Evolutionary conservation across 2,797 vertebrate genomes (phyloP), one percentile per base, ranked within the genome.

Genomic region (Crypturellus tataupa): DNA sequence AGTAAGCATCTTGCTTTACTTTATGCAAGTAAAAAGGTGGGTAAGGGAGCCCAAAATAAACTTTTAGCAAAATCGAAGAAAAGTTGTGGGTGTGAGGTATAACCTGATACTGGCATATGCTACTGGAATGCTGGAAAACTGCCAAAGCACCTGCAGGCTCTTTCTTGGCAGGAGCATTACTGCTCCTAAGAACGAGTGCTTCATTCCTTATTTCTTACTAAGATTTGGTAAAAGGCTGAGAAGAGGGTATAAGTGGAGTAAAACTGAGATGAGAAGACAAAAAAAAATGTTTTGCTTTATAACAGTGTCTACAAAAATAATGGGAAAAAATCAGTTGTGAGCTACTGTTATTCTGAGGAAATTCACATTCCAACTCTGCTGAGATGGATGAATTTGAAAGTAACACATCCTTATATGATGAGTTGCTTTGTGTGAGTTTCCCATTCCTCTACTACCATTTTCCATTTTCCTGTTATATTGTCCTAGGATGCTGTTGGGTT

Each of bases 91-190:
- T 46, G 42, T n/a, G 25, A 51, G 53, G 33, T 88, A 29, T 78
- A 77, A 87, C 33, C 68, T 49, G 49, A 64, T 65, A n/a, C 40
- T 73, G 53, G 70, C 56, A 53, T 44, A 40, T 0, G 3, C 71
- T 77, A 18, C 0, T 5, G 49, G 67, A 82, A 68, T 56, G 44
- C 42, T 82, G 83, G 75, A 80, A 59, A 55, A 24, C 20, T 64
- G 82, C 80, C 80, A 80, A n/a, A 88, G 75, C 89, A 93, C 89
- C 93, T 90, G 85, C 65, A 73, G 64, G 44, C 77, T 85, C 49
- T 40, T 87, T 80, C 63, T 86, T 94, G 73, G 77, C 77, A 85
- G 63, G 27, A 83, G 7, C 47, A 18, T 63, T 14, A 51, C 24
- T 25, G 49, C 49, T 51, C 24, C 24, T 51, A 51, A 51, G 49